Conservation (phyloP, 2,888 invertebrate species). For the Leptopilina syphax region DNA sequence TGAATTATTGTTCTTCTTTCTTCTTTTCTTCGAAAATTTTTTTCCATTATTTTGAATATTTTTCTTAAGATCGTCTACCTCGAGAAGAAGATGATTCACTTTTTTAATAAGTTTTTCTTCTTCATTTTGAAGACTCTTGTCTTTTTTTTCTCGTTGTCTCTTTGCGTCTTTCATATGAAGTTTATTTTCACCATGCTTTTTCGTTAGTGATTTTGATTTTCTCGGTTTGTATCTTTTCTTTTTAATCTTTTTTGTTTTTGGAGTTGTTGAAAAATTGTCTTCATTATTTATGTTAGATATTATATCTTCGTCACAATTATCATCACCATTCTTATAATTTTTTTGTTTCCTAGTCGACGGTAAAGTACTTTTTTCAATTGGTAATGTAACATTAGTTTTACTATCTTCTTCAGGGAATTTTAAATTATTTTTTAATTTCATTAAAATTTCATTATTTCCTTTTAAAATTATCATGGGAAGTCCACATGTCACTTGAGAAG, state of each 20-base stretch:
- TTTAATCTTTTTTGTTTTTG: neutral
- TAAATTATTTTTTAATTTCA: neutral
- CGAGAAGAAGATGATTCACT: neutral
- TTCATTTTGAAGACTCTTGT: neutral
- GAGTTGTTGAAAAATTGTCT: neutral
- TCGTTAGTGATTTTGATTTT: neutral
- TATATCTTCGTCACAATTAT: neutral
- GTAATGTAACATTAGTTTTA: neutral
- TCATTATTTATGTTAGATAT: neutral
- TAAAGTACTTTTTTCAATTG: neutral
- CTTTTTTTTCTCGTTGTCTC: neutral
- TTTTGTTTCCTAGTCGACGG: neutral
- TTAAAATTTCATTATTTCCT: slow-evolving; percentile 2
- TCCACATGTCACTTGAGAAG: neutral
- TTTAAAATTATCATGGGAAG: slow-evolving; percentile 1
- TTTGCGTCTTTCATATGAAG: neutral
- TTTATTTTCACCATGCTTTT: neutral
- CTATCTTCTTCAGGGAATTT: neutral
- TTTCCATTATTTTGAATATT: neutral
- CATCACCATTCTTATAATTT: neutral
- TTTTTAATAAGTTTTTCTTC: neutral
- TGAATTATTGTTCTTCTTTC: neutral
- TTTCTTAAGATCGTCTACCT: neutral
- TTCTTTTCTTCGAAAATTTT: neutral
- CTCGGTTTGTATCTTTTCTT: neutral